Percentiles rank a stretch among this genome's conserved stretches.
Conservation (phyloP, 2,888 invertebrate genomes). For the Nomada ruficornis region DNA sequence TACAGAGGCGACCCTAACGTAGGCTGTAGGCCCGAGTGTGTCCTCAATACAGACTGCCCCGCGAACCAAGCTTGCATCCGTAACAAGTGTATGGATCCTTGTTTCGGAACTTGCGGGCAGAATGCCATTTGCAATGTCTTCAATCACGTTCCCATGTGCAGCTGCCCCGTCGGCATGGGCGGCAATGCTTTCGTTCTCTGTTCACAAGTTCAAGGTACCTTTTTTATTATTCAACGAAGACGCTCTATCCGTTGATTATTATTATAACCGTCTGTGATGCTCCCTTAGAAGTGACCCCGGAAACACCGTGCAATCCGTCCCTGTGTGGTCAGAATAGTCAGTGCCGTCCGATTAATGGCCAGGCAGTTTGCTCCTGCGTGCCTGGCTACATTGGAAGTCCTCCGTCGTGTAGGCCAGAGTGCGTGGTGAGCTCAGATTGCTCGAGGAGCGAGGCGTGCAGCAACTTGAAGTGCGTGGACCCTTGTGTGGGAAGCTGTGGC, state of each 20-base stretch:
- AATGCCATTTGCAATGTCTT: conserved; percentile 91
- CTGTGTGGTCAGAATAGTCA: conserved; percentile 90
- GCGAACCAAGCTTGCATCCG: conserved; percentile 89
- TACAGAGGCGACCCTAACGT: conserved; percentile 91
- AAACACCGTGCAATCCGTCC: conserved; percentile 86
- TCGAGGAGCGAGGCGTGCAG: conserved; percentile 90
- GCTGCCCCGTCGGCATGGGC: conserved; percentile 85
- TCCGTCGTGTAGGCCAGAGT: conserved; percentile 92
- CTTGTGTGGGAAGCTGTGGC: conserved; percentile 93
- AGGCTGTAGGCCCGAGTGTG: conserved; percentile 92
- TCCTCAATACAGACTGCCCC: conserved; percentile 90
- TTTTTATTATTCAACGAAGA: not conserved
- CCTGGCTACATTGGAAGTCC: conserved; percentile 90
- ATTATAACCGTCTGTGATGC: conserved; percentile 14
- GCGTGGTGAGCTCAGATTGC: conserved; percentile 91
- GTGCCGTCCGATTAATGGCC: conserved; percentile 89
- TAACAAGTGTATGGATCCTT: conserved; percentile 92
- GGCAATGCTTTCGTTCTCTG: conserved; percentile 85
- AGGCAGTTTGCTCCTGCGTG: conserved; percentile 91
- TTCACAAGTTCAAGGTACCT: conserved; percentile 80
- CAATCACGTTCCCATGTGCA: conserved; percentile 92
- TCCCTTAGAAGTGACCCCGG: conserved; percentile 40
- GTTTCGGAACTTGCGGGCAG: conserved; percentile 91
- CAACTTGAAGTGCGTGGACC: conserved; percentile 93
- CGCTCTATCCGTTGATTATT: not conserved